Evolutionary conservation across 2,888 invertebrate species (phyloP).

Genomic region (Autographa pulchrina): DNA sequence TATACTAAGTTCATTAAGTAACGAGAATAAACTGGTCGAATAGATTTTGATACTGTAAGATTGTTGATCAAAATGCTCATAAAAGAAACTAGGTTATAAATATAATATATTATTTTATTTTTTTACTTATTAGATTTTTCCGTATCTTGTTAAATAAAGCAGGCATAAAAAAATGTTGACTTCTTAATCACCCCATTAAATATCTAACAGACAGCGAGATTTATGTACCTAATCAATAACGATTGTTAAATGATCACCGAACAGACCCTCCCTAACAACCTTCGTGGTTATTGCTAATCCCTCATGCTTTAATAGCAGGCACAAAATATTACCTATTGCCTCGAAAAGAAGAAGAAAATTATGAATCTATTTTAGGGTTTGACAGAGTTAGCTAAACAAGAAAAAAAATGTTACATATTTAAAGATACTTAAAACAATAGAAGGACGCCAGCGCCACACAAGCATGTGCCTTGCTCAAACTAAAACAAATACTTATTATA

Average conservation of each 20-base stretch:
- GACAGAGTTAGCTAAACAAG: too few species aligned
- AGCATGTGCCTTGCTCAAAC: too few species aligned
- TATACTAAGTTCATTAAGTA: not conserved
- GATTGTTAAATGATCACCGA: not conserved
- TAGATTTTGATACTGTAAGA: not conserved
- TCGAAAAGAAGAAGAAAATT: not conserved
- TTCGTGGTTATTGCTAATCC: constrained; percentile 24
- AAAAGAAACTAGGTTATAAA: not conserved
- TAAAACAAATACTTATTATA: not conserved
- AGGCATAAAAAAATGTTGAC: not conserved
- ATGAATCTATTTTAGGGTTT: too few species aligned
- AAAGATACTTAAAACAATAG: too few species aligned
- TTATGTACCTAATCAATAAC: not conserved
- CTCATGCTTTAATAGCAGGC: constrained; percentile 17
- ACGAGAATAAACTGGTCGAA: not conserved
- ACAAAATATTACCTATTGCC: constrained; percentile 16
- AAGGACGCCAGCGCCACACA: too few species aligned
- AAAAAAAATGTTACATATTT: too few species aligned
- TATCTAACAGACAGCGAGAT: not conserved
- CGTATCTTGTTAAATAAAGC: not conserved
- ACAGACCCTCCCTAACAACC: constrained; percentile 7
- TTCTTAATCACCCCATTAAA: not conserved
- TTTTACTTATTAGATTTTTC: not conserved
- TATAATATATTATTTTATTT: not conserved
- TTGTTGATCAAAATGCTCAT: not conserved